Evolutionary conservation across 2,113 vertebrate genomes (phyloP), one percentile per base, ranked within the genome.

Genomic region (Rhea pennata): DNA sequence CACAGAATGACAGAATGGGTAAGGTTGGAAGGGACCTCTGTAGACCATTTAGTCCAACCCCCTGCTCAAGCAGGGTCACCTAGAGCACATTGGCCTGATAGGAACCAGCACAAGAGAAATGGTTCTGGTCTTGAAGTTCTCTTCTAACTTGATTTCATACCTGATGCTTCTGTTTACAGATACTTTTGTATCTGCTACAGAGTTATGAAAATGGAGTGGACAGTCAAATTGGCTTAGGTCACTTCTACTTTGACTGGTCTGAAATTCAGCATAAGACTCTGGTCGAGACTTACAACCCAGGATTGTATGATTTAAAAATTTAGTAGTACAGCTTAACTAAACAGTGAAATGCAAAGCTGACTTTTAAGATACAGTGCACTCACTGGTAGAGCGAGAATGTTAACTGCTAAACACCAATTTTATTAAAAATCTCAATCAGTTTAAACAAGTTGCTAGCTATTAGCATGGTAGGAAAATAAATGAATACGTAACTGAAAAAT

Each of bases 31-130:
- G 36, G 36, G 36, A 36, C 36, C 36, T 36, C 36, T 36, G 36
- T 36, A 36, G 36, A 36, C 36, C 36, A 6, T 36, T 36, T 36
- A 36, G 36, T 36, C 36, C 36, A 36, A 36, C 36, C 36, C 36
- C 36, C 36, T 36, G 36, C 36, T 36, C 36, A 36, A 36, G 36
- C 36, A 36, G 36, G 36, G 36, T 36, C 36, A 36, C 36, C 36
- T 36, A 6, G 36, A 36, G 36, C 36, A 36, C 36, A 36, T 36
- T 36, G 10, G 0, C 4, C 4, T 4, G 3, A 7, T 14, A n/a
- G 10, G 12, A 66, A 15, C 29, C 3, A 5, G 2, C 10, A 53
- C 7, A 33, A 53, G 26, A 31, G 16, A 10, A 72, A 54, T 15
- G 4, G 1, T 51, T 91, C 85, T 16, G 3, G 6, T 44, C 22